Evolutionary conservation across 2,888 invertebrate genomes (phyloP), one percentile per base, ranked within the genome.

Genomic region (Spialia ferax): DNA sequence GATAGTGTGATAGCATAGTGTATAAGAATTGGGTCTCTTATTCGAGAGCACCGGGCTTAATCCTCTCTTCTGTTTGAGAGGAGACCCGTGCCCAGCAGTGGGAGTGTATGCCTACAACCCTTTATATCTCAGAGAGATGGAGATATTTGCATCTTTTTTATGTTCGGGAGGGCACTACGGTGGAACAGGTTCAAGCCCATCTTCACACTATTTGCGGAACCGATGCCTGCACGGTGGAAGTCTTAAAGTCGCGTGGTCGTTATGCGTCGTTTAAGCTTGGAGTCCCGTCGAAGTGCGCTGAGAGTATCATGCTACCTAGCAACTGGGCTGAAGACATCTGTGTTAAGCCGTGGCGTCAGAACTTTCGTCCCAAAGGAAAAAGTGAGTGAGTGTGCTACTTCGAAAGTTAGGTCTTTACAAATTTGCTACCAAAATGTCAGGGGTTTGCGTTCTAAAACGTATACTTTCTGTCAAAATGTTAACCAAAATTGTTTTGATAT

Each of bases 231-330:
- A 42, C 42, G n/a, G 42, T 15, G 3, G 42, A 42, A n/a, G 15
- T 3, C n/a, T 15, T 42, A 42, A 42, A 42, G 15, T n/a, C 42
- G 4, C 42, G 42, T 15, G 42, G 42, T n/a, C n/a, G 15, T 2
- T 42, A 42, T 15, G 42, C 42, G 42, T 42, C 42, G 15, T 42
- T 42, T 8, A 42, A 42, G 42, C 42, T 42, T n/a, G 42, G 42
- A 42, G 42, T 42, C 42, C 42, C 42, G 7, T 42, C 42, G n/a
- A 42, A 42, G 15, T 15, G n/a, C 5, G 42, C 42, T 1, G 42
- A 42, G n/a, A 11, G 15, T n/a, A 15, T 42, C n/a, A 42, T 42
- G 42, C 15, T 42, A n/a, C 42, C 42, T 42, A 15, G 15, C n/a
- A n/a, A 42, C 42, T 42, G 42, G 42, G n/a, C 15, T 8, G 42